Evolutionary conservation across 2,888 invertebrate genomes (phyloP), one percentile per base, ranked within the genome.

Genomic region (Tribolium freemani): DNA sequence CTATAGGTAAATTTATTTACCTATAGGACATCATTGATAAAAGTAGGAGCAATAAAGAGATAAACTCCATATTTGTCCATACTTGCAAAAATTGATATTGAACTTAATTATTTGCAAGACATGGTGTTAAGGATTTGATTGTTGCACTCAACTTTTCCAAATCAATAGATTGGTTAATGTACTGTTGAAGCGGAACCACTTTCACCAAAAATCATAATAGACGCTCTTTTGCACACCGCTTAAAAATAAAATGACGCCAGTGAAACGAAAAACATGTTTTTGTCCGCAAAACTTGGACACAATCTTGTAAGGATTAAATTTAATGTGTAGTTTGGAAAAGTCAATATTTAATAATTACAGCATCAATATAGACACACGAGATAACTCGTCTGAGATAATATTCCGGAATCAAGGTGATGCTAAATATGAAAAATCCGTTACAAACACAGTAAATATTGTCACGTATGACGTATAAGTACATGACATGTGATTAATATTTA

Each of bases 201-300:
- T 38, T 38, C 38, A n/a, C 38, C 38, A 38, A 38, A 38, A 38
- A 38, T 5, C n/a, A 38, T n/a, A 38, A 38, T n/a, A 38, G 38
- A 38, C 9, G n/a, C n/a, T 38, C 38, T 38, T 38, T 38, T 38
- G 26, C 26, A 26, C 26, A 26, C 26, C 26, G 26, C n/a, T 38
- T 38, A 38, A 38, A 38, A 38, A 38, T 38, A 38, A 38, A 38
- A n/a, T 38, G 38, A 38, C 31, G 38, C 38, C 38, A 38, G n/a
- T 38, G 38, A 38, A 38, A 21, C 51, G 20, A 51, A 51, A 51
- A 51, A 51, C 51, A 51, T 51, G 51, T 51, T 51, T 16, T 51
- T 21, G 21, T 20, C 20, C 38, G 38, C 5, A 20, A 51, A 16
- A 51, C 3, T 16, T 51, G 20, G 21, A 51, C 38, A 38, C 38